Base-by-base conservation (phyloP, 2,113 vertebrate species). In the Corythornis vintsioides region DNA sequence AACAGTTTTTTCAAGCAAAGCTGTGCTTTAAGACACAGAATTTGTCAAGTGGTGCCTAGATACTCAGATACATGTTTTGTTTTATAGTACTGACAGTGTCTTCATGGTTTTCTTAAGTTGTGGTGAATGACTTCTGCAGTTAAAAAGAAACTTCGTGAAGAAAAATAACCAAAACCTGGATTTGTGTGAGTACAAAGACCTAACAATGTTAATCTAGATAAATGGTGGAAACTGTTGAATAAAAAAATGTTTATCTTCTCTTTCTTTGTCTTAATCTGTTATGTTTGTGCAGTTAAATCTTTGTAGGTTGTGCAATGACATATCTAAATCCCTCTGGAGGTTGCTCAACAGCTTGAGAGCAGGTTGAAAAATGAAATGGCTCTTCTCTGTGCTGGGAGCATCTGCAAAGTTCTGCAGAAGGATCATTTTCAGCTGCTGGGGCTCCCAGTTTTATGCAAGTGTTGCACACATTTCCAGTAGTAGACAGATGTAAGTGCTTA, bases 211-310 rank as follows among this genome's bases (percentile, higher is more conserved):
- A 52, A 88, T 83, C 56, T 60, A 83, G 33, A 80, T 40, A 63
- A 94, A 91, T 60, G 2, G 66, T 76, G 25, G 43, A 61, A 83
- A 67, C 10, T 64, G n/a, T 67, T 89, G 25, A 96, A 93, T 89
- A 92, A 92, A 92, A 92, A 94, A 93, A 72, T 7, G 21, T 76
- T 82, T 91, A 63, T 13, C 10, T 28, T 61, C 57, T 55, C 5
- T 79, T 93, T 87, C 55, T 85, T 71, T 38, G 45, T 38, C 35
- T 81, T 76, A 47, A 20, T 48, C 43, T 63, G 29, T 50, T 67
- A 59, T 11, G 29, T 50, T 50, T 50, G 48, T 7, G 22, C 35
- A 82, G 9, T 24, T 65, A 57, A 56, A 50, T 66, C 9, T 55
- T 65, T 70, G 64, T 38, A 38, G 38, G 38, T 50, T 25, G 48